Evolutionary conservation across 2,113 vertebrate species (phyloP), one percentile per base, ranked within the genome.

Genomic region (Micromys minutus): DNA sequence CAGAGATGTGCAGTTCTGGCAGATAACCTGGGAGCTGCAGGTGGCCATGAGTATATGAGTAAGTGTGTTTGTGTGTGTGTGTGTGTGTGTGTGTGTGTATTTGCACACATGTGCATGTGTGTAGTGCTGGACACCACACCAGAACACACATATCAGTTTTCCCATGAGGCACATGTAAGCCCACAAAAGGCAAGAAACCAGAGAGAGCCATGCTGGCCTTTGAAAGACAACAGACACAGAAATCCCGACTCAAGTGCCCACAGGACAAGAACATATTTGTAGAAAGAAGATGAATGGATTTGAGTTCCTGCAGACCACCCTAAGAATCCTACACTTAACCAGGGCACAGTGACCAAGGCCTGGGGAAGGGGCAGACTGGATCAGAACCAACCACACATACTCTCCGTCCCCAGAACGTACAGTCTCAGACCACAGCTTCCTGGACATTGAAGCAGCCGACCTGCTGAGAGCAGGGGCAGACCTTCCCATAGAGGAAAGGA

Each of bases 171-270:
- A 86, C 45, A 8, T 0, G 2, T 21, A 22, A 1, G 24, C 47
- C n/a, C 34, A 19, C 0, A 1, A 10, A 3, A 0, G 4, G 19
- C 4, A 22, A 0, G 2, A 26, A 71, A 31, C 36, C 8, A 12
- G 34, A 59, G 29, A 47, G 39, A 10, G 7, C 42, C 5, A 0
- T 26, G 6, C 39, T 42, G 2, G 50, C 21, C 50, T 47, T 29
- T 3, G 6, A 34, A 34, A 39, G 6, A 10, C 19, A 11, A 39
- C n/a, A 83, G 59, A 59, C 36, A 10, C 1, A 8, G 5, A 45
- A 29, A 24, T 42, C 81, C n/a, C 0, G 6, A 61, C 34, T 69
- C 36, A 72, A n/a, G 31, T 47, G 42, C 19, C 31, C 61, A 67
- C 42, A 67, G 12, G 42, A 5, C 36, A 71, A 55, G 45, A 87